These are phyloP conservation scores for Eulimnadia texana DNA, from an alignment of 1,140 invertebrate species.

Conservation along the genomic window DNA sequence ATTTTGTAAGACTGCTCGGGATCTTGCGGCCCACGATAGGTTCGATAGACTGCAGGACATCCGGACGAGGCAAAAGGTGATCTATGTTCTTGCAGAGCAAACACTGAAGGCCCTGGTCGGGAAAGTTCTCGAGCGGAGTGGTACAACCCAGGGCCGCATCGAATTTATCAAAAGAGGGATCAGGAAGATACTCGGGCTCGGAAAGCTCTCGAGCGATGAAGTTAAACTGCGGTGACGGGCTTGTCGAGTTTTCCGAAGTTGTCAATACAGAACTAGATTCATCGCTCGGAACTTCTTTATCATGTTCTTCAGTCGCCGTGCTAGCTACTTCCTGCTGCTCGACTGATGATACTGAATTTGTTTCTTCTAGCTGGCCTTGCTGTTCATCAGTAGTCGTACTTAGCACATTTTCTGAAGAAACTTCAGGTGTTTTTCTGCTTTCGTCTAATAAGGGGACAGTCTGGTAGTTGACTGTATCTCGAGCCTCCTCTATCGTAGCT, in stretches of 20 bases:
- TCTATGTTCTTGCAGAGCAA: conserved; percentile 7
- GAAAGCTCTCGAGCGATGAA: not conserved
- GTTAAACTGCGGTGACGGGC: not conserved
- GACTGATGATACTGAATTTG: too few species aligned
- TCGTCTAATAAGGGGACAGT: too few species aligned
- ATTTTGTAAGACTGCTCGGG: not conserved
- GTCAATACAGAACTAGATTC: not conserved
- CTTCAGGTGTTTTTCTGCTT: too few species aligned
- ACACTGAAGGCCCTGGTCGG: conserved; percentile 6
- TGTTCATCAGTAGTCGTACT: too few species aligned
- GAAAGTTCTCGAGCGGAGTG: not conserved
- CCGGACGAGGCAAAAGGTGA: conserved; percentile 4
- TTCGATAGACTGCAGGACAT: not conserved
- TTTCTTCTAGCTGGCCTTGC: too few species aligned
- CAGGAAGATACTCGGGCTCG: not conserved
- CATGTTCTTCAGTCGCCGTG: not conserved
- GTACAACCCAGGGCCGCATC: not conserved
- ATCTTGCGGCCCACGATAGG: not conserved
- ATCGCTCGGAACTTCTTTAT: not conserved
- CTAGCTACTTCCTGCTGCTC: too few species aligned
- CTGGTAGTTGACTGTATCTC: too few species aligned
- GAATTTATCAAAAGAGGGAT: conserved; percentile 4
- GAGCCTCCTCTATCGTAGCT: too few species aligned
- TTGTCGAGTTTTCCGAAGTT: not conserved
- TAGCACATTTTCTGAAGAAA: too few species aligned